Evolutionary conservation across 2,113 vertebrate genomes (phyloP).

Genomic region (Dipodomys ordii): DNA sequence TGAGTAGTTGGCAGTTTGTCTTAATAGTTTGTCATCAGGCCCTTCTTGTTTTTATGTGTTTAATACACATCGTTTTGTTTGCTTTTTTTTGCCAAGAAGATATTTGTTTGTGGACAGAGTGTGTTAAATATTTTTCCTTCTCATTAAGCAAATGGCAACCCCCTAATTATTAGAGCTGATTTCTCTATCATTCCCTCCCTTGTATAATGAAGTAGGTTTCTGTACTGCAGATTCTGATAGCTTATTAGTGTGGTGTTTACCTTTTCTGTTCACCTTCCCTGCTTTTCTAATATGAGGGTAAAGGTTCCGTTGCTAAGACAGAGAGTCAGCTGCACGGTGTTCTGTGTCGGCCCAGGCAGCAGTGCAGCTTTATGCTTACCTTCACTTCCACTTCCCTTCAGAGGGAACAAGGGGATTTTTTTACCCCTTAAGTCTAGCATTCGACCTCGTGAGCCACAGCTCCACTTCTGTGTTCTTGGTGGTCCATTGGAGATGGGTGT

Average conservation of each 20-base stretch:
- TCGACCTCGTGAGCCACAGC: too few relatives aligned
- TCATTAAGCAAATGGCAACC: constrained; percentile 47
- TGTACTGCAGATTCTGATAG: neutral
- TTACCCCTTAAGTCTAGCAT: too few relatives aligned
- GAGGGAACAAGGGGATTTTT: too few relatives aligned
- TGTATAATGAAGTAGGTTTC: constrained; percentile 31
- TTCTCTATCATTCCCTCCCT: constrained; percentile 29
- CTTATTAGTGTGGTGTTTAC: neutral
- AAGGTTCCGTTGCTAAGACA: neutral
- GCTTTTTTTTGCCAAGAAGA: constrained; percentile 58
- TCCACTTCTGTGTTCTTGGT: too few relatives aligned
- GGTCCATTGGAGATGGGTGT: too few relatives aligned
- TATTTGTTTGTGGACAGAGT: constrained; percentile 24
- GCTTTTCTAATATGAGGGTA: neutral
- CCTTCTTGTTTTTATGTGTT: constrained; percentile 48
- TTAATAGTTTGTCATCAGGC: constrained; percentile 69
- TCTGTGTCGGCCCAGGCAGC: neutral
- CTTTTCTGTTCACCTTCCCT: neutral
- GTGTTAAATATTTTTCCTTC: constrained; percentile 69
- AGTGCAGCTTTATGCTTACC: too few relatives aligned
- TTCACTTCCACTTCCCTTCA: neutral
- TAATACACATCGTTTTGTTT: constrained; percentile 59
- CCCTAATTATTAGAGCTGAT: constrained; percentile 41
- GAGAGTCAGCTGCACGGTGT: neutral
- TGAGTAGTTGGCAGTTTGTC: constrained; percentile 59